Evolutionary conservation across 2,113 vertebrate species (phyloP).

Genomic region (Oostethus manadensis): DNA sequence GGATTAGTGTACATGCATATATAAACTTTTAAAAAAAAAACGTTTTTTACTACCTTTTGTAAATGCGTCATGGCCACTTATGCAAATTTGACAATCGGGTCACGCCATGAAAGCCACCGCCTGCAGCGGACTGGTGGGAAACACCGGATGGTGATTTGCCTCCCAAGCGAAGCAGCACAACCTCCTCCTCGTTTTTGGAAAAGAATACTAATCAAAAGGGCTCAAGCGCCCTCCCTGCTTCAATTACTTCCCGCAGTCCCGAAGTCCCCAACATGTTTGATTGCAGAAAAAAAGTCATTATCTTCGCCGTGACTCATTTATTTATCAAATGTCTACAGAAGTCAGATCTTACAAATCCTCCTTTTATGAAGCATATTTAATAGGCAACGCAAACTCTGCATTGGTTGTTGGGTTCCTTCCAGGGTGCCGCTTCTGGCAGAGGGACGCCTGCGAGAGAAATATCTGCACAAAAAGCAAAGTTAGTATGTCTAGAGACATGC

Average conservation of each 20-base stretch:
- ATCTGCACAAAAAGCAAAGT: neutral
- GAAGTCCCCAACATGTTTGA: neutral
- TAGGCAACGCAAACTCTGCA: neutral
- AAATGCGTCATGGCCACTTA: no score
- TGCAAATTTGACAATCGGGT: no score
- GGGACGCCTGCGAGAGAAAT: conserved; percentile 10
- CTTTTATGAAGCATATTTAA: conserved; percentile 2
- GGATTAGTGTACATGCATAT: no score
- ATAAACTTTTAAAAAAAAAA: no score
- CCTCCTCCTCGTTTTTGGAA: neutral
- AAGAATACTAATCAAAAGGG: neutral
- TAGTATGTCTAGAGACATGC: neutral
- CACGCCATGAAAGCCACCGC: no score
- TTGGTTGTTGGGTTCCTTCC: neutral
- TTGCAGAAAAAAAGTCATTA: neutral
- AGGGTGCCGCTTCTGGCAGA: conserved; percentile 4
- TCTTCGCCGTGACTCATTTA: conserved; percentile 2
- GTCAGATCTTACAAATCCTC: neutral
- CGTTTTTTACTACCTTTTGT: no score
- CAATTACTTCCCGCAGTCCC: neutral
- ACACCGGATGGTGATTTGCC: neutral
- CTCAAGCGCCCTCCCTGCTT: neutral
- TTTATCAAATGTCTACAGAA: conserved; percentile 1
- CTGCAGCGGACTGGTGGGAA: no score
- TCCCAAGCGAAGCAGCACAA: neutral